phyloP scores from a whole-genome alignment of 2,797 vertebrate species.

The Pristis pectinata region DNA sequence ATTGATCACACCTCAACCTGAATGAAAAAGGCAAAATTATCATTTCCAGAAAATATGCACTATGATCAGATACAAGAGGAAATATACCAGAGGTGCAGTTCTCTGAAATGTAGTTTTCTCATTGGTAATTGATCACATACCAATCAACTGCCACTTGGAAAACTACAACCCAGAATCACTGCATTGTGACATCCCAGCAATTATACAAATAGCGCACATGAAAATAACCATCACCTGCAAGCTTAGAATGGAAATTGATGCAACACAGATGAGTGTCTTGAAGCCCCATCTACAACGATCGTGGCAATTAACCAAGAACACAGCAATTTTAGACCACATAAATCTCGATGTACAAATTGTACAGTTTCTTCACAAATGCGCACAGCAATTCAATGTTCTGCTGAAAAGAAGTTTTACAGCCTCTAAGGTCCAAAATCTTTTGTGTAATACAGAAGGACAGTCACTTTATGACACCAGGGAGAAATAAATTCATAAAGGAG shows the following conservation, averaged over 20 bases:
- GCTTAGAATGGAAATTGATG: background rate
- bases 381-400: background rate
- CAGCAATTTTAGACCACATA: background rate
- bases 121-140: background rate
- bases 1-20: background rate
- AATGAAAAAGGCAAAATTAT: background rate
- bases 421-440: background rate
- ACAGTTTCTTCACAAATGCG: background rate
- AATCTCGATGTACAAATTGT: background rate
- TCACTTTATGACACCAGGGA: background rate
- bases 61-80: background rate
- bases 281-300: background rate
- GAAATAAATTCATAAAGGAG: constrained; percentile 27
- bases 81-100: background rate
- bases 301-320: background rate
- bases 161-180: background rate
- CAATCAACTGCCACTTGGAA: background rate
- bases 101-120: background rate
- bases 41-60: background rate
- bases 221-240: background rate
- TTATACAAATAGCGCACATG: background rate
- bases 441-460: constrained; percentile 21
- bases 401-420: background rate
- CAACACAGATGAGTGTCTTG: background rate
- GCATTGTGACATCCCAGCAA: background rate